A percentile compares a stretch with the other conserved stretches of the same genome.
phyloP scores from a whole-genome alignment of 1,140 invertebrate genomes.

The Yoshiicerus persimilis region DNA sequence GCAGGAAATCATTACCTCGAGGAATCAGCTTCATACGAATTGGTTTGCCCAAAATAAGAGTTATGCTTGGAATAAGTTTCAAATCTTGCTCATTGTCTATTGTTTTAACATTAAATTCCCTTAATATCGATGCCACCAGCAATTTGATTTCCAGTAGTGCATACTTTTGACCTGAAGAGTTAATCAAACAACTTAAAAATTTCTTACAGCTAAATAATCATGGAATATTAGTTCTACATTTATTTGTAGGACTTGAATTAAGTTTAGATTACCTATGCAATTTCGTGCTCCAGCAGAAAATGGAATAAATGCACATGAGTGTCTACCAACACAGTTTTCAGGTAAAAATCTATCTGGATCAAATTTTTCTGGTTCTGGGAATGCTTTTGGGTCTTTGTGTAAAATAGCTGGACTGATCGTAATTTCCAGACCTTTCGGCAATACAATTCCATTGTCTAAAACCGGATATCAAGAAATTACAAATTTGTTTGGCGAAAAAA shows the following conservation, averaged over 20 bases:
- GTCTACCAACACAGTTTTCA: constrained; percentile 53
- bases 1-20: neutral
- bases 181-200: constrained; percentile 52
- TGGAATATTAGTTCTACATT: neutral
- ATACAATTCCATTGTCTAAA: constrained; percentile 41
- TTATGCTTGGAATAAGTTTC: neutral
- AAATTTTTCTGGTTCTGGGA: constrained; percentile 59
- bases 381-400: constrained; percentile 58
- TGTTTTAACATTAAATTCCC: neutral
- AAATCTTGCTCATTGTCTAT: neutral
- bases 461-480: constrained; percentile 50
- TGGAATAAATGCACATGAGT: constrained; percentile 55
- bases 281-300: constrained; percentile 57
- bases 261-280: constrained; percentile 54
- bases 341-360: constrained; percentile 60
- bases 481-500: neutral
- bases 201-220: constrained; percentile 54
- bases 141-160: too few species aligned
- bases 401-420: constrained; percentile 58
- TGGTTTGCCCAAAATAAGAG: neutral
- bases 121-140: too few species aligned
- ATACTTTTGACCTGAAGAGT: too few species aligned
- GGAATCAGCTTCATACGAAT: neutral
- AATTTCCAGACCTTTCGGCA: neutral
- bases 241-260: neutral